Base-by-base conservation (phyloP, 2,113 vertebrate species). In the Hydrolagus affinis region DNA sequence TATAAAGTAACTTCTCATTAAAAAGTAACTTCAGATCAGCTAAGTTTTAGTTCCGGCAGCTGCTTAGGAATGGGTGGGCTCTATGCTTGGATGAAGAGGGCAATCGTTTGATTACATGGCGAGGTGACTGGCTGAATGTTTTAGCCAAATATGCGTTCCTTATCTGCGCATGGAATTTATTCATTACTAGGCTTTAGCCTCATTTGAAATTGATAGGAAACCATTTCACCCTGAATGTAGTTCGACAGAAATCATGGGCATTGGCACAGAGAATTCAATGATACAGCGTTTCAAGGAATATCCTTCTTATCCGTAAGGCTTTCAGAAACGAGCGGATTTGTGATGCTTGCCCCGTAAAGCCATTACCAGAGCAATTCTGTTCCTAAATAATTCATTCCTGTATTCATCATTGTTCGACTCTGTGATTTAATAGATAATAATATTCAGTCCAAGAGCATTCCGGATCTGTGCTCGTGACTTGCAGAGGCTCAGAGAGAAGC, bases 81-180 rank as follows among this genome's bases (percentile, higher is more conserved):
- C 57, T 80, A 28, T 59, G 11, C n/a, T 8, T 30, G 77, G 77
- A 83, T 66, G 30, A 66, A 83, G 66, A 12, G 6, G 44, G 30
- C 0, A 19, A 14, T 30, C 59, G 64, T 59, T 17, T 62, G 77
- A 66, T 83, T 66, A 62, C 59, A 83, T 19, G 14, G 59, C 12
- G 9, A 19, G 25, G 59, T 83, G 60, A n/a, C 60, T 28, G 10
- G 60, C 77, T 64, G 60, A 66, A 17, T 83, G 30, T 17, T 64
- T 66, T 62, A 83, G 30, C 30, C 77, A 83, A 59, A 23, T 66
- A 12, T 64, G 59, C 64, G 57, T 32, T 9, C 77, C 25, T 66
- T 66, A 66, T 83, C 77, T 66, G 15, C 17, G 7, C 64, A 60
- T 80, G 30, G 15, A 83, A 66, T 83, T 28, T 66, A 83, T 83